phyloP scores from a whole-genome alignment of 2,888 invertebrate genomes.

The Drosophila atripex region DNA sequence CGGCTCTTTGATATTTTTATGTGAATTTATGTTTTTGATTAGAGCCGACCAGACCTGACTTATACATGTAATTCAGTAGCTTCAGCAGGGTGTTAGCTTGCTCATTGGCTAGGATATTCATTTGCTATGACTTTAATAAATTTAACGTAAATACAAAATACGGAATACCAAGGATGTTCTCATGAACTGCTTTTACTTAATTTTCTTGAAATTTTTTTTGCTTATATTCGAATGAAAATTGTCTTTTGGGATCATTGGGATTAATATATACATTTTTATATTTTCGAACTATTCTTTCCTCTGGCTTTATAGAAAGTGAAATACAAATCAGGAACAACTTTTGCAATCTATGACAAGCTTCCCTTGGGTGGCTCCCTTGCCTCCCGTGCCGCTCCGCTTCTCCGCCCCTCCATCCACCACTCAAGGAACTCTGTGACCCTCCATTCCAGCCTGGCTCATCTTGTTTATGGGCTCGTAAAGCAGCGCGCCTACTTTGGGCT shows the following conservation, averaged over 20 bases:
- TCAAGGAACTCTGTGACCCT: slow-evolving; percentile 25
- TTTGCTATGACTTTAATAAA: slow-evolving; percentile 62
- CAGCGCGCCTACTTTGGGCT: slow-evolving; percentile 64
- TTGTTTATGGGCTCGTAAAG: slow-evolving; percentile 72
- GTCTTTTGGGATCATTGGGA: no score
- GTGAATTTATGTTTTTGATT: slow-evolving; percentile 79
- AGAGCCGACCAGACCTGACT: slow-evolving; percentile 67
- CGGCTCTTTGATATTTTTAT: slow-evolving; percentile 63
- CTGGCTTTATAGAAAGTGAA: slow-evolving; percentile 5
- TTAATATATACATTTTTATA: neutral
- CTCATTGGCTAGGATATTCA: slow-evolving; percentile 25
- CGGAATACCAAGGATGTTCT: slow-evolving; percentile 12
- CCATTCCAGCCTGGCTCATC: slow-evolving; percentile 34
- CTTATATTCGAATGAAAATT: no score
- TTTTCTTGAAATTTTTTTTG: no score
- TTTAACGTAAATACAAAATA: slow-evolving; percentile 40
- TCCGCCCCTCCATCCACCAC: neutral
- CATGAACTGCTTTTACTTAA: neutral
- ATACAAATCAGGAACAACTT: slow-evolving; percentile 26
- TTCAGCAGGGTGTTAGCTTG: slow-evolving; percentile 44
- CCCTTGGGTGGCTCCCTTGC: slow-evolving; percentile 21
- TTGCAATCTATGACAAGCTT: slow-evolving; percentile 36
- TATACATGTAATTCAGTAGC: slow-evolving; percentile 66
- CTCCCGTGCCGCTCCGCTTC: neutral
- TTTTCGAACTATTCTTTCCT: neutral